Base-by-base conservation (phyloP, 2,113 vertebrate genomes). In the Hucho hucho region DNA sequence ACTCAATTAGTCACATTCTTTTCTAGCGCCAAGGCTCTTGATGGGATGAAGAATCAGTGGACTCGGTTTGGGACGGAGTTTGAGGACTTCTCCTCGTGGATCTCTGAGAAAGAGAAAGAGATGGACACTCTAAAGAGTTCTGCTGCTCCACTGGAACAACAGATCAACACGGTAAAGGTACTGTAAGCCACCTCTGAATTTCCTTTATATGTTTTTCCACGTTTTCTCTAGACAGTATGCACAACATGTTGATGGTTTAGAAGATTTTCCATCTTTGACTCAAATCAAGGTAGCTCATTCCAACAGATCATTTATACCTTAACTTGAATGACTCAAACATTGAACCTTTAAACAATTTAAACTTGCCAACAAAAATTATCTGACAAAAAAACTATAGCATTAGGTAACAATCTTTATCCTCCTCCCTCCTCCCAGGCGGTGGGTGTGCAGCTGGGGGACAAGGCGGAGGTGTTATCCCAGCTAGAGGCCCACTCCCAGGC, bases 1-100 rank as follows among this genome's bases (percentile, higher is more conserved):
- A 3, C 26, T 25, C 22, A 66, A 37, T 2, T 20, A 73, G 2
- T 64, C 2, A 0, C 61, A 84, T 16, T 43, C 20, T 82, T 87
- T 90, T 92, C 79, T 83, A 96, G 96, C 92, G 93, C 97, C 87
- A 94, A 93, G 91, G 95, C 93, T 87, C 94, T 98, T 87, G 95
- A 98, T 90, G 93, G 92, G 75, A 94, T 97, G 94, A 97, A 95
- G 92, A 90, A 73, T 83, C 95, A 95, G 76, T 99, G 98, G 98
- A 92, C 96, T 85, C 90, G 89, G 78, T 98, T 98, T 91, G 92
- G 93, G 86, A 90, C 69, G 83, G 94, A 91, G 79, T 97, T 96
- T 94, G 96, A 98, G 88, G 84, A 88, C 56, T 93, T 98, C 84
- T 97, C 95, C 74, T 22, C 81, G 68, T 99, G 98, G 98, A 97